phyloP scores from a whole-genome alignment of 2,888 invertebrate species.

The Drosophila macrospina region DNA sequence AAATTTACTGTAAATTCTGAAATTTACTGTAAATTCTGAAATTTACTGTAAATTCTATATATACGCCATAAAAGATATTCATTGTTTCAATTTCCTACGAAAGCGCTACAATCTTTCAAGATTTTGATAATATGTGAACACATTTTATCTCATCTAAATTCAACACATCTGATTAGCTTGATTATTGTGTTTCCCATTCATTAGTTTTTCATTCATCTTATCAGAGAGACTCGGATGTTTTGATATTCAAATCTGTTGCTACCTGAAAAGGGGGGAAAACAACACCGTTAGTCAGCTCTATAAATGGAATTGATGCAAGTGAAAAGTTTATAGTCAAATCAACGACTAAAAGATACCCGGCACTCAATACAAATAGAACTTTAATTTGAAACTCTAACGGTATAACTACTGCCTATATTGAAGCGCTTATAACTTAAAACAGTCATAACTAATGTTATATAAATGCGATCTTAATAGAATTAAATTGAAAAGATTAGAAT shows the following conservation, averaged over 20 bases:
- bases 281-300: slow-evolving; percentile 36
- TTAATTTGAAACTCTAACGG: no score
- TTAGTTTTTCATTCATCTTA: slow-evolving; percentile 49
- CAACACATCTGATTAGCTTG: slow-evolving; percentile 12
- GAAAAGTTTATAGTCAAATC: neutral
- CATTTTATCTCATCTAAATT: slow-evolving; percentile 15
- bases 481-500: neutral
- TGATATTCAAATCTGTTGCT: slow-evolving; percentile 8
- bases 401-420: neutral
- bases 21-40: no score
- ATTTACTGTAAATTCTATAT: no score
- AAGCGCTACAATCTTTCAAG: neutral
- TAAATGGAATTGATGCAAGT: slow-evolving; percentile 6
- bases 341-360: neutral
- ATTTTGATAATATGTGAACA: neutral
- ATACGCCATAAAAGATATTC: no score
- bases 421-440: neutral
- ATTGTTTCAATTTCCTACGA: no score
- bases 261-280: no score
- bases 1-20: no score
- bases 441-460: neutral
- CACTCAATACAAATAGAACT: neutral
- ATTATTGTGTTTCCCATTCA: slow-evolving; percentile 32
- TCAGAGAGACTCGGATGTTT: slow-evolving; percentile 11
- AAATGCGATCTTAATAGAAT: neutral